A percentile compares a stretch with the other conserved stretches of the same genome.
phyloP scores from a whole-genome alignment of 2,797 vertebrate species.

The Darevskia mixta region DNA sequence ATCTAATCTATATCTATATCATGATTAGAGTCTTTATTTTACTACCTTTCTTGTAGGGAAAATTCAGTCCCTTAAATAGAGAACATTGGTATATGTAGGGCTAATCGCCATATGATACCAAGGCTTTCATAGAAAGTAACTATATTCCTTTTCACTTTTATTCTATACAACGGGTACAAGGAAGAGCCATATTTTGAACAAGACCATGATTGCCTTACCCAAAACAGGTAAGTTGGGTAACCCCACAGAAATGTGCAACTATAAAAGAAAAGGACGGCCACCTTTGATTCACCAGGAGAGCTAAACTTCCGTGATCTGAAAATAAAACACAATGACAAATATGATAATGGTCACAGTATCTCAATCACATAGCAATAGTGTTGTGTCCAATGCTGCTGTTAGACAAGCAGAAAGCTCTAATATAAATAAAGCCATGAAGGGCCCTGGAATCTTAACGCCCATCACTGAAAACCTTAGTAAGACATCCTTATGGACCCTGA shows the following conservation, averaged over 20 bases:
- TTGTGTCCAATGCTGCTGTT: background rate
- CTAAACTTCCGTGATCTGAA: slow-evolving; percentile 53
- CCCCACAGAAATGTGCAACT: slow-evolving; percentile 59
- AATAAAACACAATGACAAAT: background rate
- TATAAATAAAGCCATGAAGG: no score
- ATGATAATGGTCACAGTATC: background rate
- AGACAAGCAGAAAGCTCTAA: background rate
- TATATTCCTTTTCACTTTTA: background rate
- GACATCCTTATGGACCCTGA: background rate
- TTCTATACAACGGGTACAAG: background rate
- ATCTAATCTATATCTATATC: no score
- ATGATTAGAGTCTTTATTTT: background rate
- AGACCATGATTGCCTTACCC: slow-evolving; percentile 38
- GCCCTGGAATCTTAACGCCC: background rate
- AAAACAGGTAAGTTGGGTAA: slow-evolving; percentile 57
- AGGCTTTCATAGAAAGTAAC: background rate
- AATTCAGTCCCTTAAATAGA: background rate
- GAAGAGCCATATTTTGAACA: background rate
- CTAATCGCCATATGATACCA: background rate
- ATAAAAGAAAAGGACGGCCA: slow-evolving; percentile 57
- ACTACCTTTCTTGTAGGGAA: background rate
- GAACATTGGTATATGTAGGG: background rate
- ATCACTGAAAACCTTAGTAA: background rate
- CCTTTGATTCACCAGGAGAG: slow-evolving; percentile 57
- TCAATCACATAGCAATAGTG: background rate